These are phyloP conservation scores for Platysternon megacephalum DNA, from an alignment of 2,113 vertebrate genomes.

Conservation along the genomic window DNA sequence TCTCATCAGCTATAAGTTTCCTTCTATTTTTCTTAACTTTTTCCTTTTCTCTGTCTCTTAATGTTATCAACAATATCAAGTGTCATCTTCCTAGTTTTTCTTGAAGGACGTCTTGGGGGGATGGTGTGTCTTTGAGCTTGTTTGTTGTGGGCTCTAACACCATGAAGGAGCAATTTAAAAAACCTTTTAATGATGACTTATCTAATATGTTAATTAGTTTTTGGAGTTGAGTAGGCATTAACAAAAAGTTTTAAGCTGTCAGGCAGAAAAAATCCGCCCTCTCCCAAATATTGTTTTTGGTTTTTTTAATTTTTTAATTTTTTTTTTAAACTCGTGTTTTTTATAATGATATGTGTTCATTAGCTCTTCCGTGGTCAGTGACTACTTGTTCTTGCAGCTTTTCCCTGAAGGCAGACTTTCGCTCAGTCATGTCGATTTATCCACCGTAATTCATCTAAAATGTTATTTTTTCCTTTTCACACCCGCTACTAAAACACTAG, in stretches of 20 bases:
- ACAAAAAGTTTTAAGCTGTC: slow-evolving; percentile 26
- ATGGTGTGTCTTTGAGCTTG: background rate
- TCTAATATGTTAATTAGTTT: slow-evolving; percentile 27
- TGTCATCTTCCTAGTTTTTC: background rate
- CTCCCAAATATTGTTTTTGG: background rate
- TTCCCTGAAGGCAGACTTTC: background rate
- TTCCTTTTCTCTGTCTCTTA: background rate
- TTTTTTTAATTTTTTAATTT: no score
- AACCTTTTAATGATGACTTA: background rate
- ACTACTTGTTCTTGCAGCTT: background rate
- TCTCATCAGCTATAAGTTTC: background rate
- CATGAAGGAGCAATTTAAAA: background rate
- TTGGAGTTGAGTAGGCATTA: slow-evolving; percentile 21
- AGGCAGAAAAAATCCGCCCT: slow-evolving; percentile 5
- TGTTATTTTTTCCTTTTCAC: background rate
- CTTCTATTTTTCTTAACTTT: background rate
- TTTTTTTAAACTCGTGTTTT: background rate
- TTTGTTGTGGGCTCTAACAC: background rate
- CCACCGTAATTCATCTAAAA: background rate
- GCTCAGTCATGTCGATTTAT: background rate
- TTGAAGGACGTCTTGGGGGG: background rate
- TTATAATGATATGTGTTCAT: background rate
- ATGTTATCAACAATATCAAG: background rate
- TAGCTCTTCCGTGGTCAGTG: background rate
- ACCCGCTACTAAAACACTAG: background rate